Percentiles rank a stretch among this genome's conserved stretches.
Evolutionary conservation across 2,888 invertebrate species (phyloP).

Genomic region (Pyrocoelia pectoralis): DNA sequence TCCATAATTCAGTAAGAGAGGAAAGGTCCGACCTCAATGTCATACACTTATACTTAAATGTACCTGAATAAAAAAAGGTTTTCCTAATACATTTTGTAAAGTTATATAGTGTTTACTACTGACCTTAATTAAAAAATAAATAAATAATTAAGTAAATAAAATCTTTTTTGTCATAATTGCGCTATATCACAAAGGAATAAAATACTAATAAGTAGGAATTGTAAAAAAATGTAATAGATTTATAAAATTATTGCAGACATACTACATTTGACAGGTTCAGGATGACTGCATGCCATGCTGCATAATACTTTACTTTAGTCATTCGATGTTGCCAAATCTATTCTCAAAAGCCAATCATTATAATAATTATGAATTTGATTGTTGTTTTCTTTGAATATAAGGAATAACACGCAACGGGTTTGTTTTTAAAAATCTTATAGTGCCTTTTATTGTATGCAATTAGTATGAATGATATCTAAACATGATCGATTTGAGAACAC

Average conservation of each 20-base stretch:
- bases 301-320: not conserved
- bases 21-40: not conserved
- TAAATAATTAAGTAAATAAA: not conserved
- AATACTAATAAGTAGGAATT: not conserved
- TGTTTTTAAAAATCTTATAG: too few relatives aligned
- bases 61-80: not conserved
- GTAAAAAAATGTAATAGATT: not conserved
- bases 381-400: too few relatives aligned
- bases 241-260: conserved; percentile 3
- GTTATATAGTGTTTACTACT: too few relatives aligned
- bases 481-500: too few relatives aligned
- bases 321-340: conserved; percentile 3
- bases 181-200: not conserved
- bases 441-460: too few relatives aligned
- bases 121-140: too few relatives aligned
- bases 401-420: too few relatives aligned
- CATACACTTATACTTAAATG: not conserved
- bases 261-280: not conserved
- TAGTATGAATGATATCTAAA: too few relatives aligned
- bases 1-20: conserved; percentile 19
- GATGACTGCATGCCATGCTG: conserved; percentile 11
- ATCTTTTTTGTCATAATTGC: conserved; percentile 4
- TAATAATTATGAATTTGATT: too few relatives aligned
- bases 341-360: too few relatives aligned
- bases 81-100: too few relatives aligned